A percentile compares a stretch with the other conserved stretches of the same genome.
Evolutionary conservation across 2,113 vertebrate genomes (phyloP).

Genomic region (Clarias gariepinus): DNA sequence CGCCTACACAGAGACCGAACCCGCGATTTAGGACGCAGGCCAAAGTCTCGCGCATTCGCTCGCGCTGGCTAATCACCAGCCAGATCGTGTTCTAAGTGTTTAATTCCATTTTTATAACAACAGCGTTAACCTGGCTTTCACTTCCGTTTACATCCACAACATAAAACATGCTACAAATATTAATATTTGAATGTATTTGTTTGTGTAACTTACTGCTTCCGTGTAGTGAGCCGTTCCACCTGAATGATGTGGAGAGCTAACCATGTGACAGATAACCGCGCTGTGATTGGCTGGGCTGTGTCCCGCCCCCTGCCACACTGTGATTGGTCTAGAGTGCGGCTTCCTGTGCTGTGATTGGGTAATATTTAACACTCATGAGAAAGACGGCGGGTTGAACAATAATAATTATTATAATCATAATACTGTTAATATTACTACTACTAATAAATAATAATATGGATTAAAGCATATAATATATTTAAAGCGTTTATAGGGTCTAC

Average conservation of each 20-base stretch:
- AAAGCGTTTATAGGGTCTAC: too few relatives aligned
- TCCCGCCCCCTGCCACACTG: background rate
- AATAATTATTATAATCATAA: background rate
- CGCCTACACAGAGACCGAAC: background rate
- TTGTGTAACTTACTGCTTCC: slow-evolving; percentile 1
- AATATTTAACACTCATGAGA: background rate
- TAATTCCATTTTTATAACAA: background rate
- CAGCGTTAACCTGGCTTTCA: background rate
- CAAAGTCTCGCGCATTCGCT: background rate
- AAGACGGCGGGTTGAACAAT: background rate
- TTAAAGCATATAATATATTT: too few relatives aligned
- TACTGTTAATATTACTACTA: too few relatives aligned
- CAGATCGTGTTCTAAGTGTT: background rate
- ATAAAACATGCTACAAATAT: background rate
- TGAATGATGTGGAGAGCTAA: background rate
- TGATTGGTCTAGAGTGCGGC: background rate
- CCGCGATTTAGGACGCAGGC: background rate
- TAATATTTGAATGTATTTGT: background rate
- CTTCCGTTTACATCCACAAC: background rate
- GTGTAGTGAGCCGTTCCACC: background rate
- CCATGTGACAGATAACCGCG: background rate
- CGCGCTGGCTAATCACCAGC: background rate
- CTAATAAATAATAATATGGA: background rate
- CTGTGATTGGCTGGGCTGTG: background rate
- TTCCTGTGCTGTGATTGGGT: background rate